Percentiles rank a stretch among this genome's conserved stretches.
phyloP scores from a whole-genome alignment of 2,888 invertebrate genomes.

The Alitta virens region DNA sequence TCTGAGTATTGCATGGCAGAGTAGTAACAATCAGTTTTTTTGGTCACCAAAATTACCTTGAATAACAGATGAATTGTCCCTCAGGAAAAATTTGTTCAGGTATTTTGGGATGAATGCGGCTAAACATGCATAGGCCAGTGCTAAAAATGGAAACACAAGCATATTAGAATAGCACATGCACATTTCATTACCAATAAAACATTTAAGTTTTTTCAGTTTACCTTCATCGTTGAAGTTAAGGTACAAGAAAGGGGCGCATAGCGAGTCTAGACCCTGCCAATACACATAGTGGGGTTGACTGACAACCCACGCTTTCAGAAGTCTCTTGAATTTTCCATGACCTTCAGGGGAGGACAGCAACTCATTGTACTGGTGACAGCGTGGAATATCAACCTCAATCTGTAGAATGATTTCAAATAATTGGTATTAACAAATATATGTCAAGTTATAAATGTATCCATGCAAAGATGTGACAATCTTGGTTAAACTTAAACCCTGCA shows the following conservation, averaged over 20 bases:
- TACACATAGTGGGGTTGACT: constrained; percentile 95
- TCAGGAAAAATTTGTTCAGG: constrained; percentile 92
- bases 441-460: too few relatives aligned
- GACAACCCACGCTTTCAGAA: constrained; percentile 95
- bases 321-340: constrained; percentile 84
- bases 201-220: too few relatives aligned
- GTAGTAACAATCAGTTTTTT: too few relatives aligned
- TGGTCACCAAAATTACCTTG: constrained; percentile 64
- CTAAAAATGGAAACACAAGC: constrained; percentile 62
- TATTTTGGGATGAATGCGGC: constrained; percentile 94
- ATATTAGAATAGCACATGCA: too few relatives aligned
- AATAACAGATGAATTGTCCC: constrained; percentile 93
- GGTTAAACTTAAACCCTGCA: too few relatives aligned
- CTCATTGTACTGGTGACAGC: constrained; percentile 98
- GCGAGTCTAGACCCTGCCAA: constrained; percentile 98
- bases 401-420: constrained; percentile 52
- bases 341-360: constrained; percentile 89
- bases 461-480: too few relatives aligned
- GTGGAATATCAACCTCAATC: constrained; percentile 98
- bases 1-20: too few relatives aligned
- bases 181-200: too few relatives aligned
- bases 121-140: constrained; percentile 91
- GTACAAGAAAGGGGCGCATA: constrained; percentile 95
- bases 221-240: constrained; percentile 97
- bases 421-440: too few relatives aligned